Conservation (phyloP, 2,888 invertebrate species). For the Mimas tiliae region DNA sequence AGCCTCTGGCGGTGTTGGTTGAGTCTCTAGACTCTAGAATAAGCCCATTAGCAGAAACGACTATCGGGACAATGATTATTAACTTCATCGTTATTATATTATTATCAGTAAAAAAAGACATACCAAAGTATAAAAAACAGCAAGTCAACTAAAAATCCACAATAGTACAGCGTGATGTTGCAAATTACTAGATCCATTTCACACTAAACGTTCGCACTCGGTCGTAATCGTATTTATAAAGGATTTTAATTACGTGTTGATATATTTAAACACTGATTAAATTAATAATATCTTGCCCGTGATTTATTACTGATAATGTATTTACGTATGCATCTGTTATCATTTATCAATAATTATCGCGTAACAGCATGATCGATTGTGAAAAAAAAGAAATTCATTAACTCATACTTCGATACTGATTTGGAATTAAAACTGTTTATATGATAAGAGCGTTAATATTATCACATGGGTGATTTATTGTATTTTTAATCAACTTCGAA, state of each 20-base stretch:
- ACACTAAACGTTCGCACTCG: conserved; percentile 28
- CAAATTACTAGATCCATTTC: conserved; percentile 32
- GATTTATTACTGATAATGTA: conserved; percentile 29
- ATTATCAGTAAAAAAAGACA: background rate
- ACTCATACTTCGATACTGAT: background rate
- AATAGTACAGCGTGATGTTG: conserved; percentile 27
- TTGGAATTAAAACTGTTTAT: background rate
- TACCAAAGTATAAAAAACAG: conserved; percentile 21
- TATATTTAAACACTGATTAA: conserved; percentile 29
- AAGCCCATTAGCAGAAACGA: too few species aligned
- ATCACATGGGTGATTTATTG: background rate
- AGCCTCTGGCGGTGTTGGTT: too few species aligned
- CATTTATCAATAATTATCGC: conserved; percentile 9
- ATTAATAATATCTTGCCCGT: conserved; percentile 30
- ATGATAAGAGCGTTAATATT: background rate
- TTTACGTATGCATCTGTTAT: conserved; percentile 12
- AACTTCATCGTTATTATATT: too few species aligned
- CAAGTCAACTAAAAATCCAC: conserved; percentile 13
- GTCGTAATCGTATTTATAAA: conserved; percentile 15
- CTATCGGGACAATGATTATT: too few species aligned
- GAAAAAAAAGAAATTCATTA: conserved; percentile 20
- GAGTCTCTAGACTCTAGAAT: too few species aligned
- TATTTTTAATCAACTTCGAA: background rate
- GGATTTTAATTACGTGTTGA: conserved; percentile 5
- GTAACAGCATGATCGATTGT: conserved; percentile 26